Evolutionary conservation across 2,113 vertebrate genomes (phyloP).

Genomic region (Cardinalis cardinalis): DNA sequence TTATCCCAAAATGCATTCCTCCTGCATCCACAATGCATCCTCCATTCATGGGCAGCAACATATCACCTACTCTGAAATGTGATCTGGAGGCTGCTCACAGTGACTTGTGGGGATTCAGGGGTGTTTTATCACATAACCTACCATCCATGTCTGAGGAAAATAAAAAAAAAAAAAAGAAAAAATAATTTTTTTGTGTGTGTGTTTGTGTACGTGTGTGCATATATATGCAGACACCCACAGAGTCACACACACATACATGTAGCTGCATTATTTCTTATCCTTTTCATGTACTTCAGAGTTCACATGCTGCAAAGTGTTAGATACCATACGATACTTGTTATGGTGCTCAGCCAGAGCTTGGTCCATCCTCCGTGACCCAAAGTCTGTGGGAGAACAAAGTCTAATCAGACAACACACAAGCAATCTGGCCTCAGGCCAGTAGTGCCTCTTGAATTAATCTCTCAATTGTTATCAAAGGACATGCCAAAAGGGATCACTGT

Average conservation of each 20-base stretch:
- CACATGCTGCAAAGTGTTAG: not conserved
- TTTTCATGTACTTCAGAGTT: not conserved
- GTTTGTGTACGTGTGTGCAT: not conserved
- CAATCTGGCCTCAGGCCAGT: not conserved
- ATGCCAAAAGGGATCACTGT: not conserved
- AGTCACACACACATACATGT: accelerated
- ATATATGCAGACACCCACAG: not conserved
- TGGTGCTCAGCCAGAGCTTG: not conserved
- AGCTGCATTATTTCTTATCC: not conserved
- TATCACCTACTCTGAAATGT: not conserved
- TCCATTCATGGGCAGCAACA: not conserved
- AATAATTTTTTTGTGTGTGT: too few relatives aligned
- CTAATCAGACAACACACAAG: not conserved
- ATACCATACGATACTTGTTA: accelerated
- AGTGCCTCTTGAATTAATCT: not conserved
- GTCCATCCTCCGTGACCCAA: not conserved
- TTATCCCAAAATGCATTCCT: not conserved
- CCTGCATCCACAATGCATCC: not conserved
- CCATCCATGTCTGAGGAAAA: accelerated
- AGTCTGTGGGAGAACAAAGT: not conserved
- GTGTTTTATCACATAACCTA: not conserved
- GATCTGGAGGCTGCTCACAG: not conserved
- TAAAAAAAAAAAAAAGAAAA: not conserved
- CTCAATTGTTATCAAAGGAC: not conserved
- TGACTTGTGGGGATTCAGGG: not conserved